Conservation (phyloP, 1,140 invertebrate species). For the Tyrophagus putrescentiae region DNA sequence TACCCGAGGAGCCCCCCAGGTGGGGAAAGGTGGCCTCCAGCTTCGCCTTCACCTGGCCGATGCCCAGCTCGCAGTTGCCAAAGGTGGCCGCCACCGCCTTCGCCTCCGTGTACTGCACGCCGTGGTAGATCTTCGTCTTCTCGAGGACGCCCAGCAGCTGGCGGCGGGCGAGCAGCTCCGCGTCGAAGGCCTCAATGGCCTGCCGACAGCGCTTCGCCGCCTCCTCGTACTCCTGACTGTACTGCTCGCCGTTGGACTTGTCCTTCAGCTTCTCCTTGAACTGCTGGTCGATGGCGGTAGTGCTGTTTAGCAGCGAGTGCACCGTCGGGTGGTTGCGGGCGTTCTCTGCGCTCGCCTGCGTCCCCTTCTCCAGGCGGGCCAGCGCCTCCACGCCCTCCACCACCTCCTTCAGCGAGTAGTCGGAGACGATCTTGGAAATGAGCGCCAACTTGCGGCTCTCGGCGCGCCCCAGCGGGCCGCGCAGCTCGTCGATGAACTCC, state of each 20-base stretch:
- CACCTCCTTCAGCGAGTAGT: conserved; percentile 39
- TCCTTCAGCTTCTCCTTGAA: conserved; percentile 47
- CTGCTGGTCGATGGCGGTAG: too few relatives aligned
- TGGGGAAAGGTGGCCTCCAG: conserved; percentile 33
- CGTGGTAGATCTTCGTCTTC: conserved; percentile 68
- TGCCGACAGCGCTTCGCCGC: conserved; percentile 58
- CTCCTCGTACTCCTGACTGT: conserved; percentile 69
- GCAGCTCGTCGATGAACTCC: conserved; percentile 63
- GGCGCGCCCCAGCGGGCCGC: neutral
- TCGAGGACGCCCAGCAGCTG: conserved; percentile 56
- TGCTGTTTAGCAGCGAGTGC: conserved; percentile 15
- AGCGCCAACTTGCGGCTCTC: conserved; percentile 22
- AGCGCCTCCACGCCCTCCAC: conserved; percentile 42
- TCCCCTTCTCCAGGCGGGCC: conserved; percentile 12
- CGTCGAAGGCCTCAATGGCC: conserved; percentile 59
- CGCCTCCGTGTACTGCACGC: conserved; percentile 71
- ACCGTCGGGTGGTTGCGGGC: conserved; percentile 1
- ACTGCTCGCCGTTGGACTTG: conserved; percentile 62
- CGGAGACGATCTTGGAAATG: conserved; percentile 32
- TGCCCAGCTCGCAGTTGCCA: conserved; percentile 69
- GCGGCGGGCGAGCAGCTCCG: conserved; percentile 62
- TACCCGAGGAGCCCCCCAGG: conserved; percentile 52
- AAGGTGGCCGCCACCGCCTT: conserved; percentile 87
- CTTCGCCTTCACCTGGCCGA: conserved; percentile 53
- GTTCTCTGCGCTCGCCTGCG: conserved; percentile 1